Evolutionary conservation across 64 coral and sea anemone genomes (phyloP), one percentile per base, ranked within the genome.

Genomic region (Stichodactyla mertensii): DNA sequence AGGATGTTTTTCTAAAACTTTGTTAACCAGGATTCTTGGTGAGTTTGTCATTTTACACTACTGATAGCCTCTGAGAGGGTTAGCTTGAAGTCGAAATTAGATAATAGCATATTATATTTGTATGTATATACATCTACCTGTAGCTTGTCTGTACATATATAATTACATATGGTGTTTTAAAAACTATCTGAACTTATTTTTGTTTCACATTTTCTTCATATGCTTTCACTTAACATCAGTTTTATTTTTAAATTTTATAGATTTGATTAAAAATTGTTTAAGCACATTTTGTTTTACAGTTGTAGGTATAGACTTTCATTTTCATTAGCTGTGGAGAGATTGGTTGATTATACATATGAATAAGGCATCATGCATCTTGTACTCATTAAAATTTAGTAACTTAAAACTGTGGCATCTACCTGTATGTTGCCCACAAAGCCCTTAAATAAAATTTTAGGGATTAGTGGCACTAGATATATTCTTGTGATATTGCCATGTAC

Each of bases 371-470:
- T n/a, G 11, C 10, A 31, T 74, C 27, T 69, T 74, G 69, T 74
- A 28, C 69, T 74, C 69, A 74, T 74, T 74, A 74, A 74, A 74
- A 74, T 74, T 74, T 74, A 74, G 24, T 12, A 11, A 26, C 27
- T 23, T 74, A 13, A 31, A 74, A 74, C 69, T 36, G 69, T 74
- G 69, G 69, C 23, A 74, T 74, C 6, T 74, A 74, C 69, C 69
- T 74, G 69, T 74, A 12, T 27, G n/a, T 27, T 31, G 10, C 36
- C 69, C 26, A 31, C 69, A 74, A 74, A 74, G 11, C n/a, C 24
- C 22, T 7, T 31, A n/a, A 27, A 31, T 74, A 74, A 27, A 11
- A 58, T 58, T 58, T 58, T 4, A 58, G 6, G 56, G 56, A 58
- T 58, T 45, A 45, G 36, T 45, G 36, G 36, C 36, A 45, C 3